Evolutionary conservation across 2,888 invertebrate species (phyloP).

Genomic region (Rhamnusium bicolor): DNA sequence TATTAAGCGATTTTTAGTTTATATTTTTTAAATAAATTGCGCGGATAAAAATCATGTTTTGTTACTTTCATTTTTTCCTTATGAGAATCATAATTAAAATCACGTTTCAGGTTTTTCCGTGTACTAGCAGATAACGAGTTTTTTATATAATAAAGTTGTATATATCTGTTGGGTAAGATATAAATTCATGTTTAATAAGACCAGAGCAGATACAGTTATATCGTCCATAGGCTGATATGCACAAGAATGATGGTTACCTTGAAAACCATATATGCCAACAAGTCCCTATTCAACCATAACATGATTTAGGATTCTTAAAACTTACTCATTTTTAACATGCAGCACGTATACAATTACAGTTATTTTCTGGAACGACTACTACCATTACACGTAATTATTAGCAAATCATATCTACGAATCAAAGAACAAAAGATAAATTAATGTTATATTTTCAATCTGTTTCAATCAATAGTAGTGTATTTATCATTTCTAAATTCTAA

Average conservation of each 20-base stretch:
- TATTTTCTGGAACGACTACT: conserved; percentile 28
- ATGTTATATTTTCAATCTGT: neutral
- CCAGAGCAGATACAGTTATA: conserved; percentile 18
- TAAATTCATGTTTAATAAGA: conserved; percentile 3
- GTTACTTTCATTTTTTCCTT: no score
- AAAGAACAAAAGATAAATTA: conserved; percentile 3
- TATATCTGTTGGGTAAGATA: neutral
- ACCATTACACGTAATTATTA: conserved; percentile 7
- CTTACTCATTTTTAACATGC: conserved; percentile 20
- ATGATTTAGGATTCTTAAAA: conserved; percentile 31
- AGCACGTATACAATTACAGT: conserved; percentile 24
- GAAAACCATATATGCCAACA: conserved; percentile 33
- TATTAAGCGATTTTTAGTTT: no score
- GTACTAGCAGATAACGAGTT: neutral
- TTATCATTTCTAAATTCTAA: no score
- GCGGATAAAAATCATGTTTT: no score
- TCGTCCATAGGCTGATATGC: conserved; percentile 7
- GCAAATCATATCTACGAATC: neutral
- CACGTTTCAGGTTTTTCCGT: no score
- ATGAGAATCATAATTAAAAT: no score
- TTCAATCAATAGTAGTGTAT: no score
- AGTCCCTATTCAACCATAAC: conserved; percentile 28
- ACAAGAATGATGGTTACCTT: conserved; percentile 33
- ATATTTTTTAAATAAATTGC: no score
- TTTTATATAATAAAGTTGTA: neutral